Evolutionary conservation across 2,797 vertebrate genomes (phyloP), one percentile per base, ranked within the genome.

Genomic region (Hozukius guyotensis): DNA sequence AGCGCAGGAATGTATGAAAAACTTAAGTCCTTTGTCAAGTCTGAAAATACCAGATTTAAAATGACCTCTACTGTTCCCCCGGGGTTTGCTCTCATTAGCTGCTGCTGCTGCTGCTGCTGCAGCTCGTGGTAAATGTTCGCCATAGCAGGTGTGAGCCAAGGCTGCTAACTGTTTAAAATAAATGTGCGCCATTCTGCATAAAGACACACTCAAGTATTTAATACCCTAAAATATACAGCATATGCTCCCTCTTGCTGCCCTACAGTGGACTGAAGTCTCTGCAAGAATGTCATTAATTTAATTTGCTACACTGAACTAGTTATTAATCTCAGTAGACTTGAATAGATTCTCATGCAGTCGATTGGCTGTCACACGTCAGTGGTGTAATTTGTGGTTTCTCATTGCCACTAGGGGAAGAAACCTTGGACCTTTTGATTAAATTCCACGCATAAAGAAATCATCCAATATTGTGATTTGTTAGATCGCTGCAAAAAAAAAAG

Each of bases 11-110:
- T 95, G 94, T 93, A 92, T 81, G 87, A 92, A 93, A 94, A 92
- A 93, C 93, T 90, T 94, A 93, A 93, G 87, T 91, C 90, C 90
- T 94, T 94, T 95, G 93, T 95, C 91, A 89, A 90, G 91, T 89
- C 89, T 93, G 93, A 90, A 94, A 94, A 95, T 93, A 92, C 91
- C 93, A 94, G 95, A 93, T 94, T 94, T 93, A 91, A 94, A 94
- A 91, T 94, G 94, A 95, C 94, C 93, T 94, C 92, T 88, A 90
- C 91, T 88, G 90, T 92, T 91, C 91, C 89, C 91, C 86, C 14
- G 56, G 90, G 93, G 90, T 88, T 91, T 62, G 91, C 87, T 90
- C 90, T 93, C 93, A 95, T 95, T 95, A 94, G 93, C 92, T 87
- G 87, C 80, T 66, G 78, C 71, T 70, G 93, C 92, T 87, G 87